These are phyloP conservation scores for Petroica traversi DNA, from an alignment of 2,113 vertebrate genomes.

Conservation along the genomic window DNA sequence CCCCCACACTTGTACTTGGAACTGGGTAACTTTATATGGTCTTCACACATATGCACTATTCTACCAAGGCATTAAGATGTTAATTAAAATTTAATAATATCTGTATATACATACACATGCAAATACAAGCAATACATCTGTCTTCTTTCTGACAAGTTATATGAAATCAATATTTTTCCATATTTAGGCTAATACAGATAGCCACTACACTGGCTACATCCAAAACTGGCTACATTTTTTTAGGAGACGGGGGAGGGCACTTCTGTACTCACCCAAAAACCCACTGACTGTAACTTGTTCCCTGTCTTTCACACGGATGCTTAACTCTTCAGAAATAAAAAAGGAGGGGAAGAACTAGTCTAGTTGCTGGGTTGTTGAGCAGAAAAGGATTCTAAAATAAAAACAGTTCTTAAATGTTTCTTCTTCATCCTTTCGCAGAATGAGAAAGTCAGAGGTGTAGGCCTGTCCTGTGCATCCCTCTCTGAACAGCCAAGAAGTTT, in stretches of 20 bases:
- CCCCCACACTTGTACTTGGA: not conserved
- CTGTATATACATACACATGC: not conserved
- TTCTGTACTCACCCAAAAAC: not conserved
- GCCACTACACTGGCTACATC: not conserved
- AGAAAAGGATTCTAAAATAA: not conserved
- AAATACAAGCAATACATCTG: not conserved
- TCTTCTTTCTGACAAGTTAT: not conserved
- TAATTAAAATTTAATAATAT: not conserved
- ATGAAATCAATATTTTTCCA: not conserved
- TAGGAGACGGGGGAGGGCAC: not conserved
- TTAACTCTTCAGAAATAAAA: not conserved
- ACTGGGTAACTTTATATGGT: not conserved
- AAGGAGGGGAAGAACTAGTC: not conserved
- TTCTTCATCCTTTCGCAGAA: not conserved
- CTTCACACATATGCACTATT: not conserved
- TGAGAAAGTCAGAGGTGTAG: not conserved
- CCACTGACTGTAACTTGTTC: not conserved
- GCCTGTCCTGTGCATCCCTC: not conserved
- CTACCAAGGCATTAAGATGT: not conserved
- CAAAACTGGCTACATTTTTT: not conserved
- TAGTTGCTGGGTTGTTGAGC: not conserved
- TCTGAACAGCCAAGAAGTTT: accelerated
- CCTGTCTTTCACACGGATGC: not conserved
- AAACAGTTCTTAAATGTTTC: not conserved
- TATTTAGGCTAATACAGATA: not conserved